These are phyloP conservation scores for Nestor notabilis DNA, from an alignment of 2,113 vertebrate genomes.

Conservation along the genomic window DNA sequence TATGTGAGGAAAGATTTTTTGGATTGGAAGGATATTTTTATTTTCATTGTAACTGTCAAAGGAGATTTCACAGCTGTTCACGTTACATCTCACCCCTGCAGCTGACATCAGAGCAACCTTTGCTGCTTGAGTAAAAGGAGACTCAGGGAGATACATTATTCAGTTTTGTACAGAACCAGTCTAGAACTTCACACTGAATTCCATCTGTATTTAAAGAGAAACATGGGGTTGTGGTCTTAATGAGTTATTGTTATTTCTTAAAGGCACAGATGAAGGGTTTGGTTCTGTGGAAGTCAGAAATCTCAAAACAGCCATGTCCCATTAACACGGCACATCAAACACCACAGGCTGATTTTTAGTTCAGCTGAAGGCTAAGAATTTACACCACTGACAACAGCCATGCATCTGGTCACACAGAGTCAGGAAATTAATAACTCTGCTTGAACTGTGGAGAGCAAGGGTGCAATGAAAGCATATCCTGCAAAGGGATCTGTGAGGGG, in stretches of 20 bases:
- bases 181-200: neutral
- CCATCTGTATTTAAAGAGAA: slow-evolving; percentile 18
- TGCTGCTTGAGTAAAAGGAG: neutral
- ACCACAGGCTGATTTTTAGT: neutral
- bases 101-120: slow-evolving; percentile 22
- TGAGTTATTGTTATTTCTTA: slow-evolving; percentile 23
- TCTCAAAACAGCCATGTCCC: neutral
- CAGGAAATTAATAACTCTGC: slow-evolving; percentile 50
- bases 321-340: slow-evolving; percentile 36
- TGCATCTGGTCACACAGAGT: neutral
- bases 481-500: neutral
- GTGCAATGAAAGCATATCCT: slow-evolving; percentile 50
- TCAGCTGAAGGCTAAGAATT: slow-evolving; percentile 18
- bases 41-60: slow-evolving; percentile 27
- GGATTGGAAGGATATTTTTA: slow-evolving; percentile 3
- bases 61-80: slow-evolving; percentile 21
- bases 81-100: neutral
- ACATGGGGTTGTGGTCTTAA: neutral
- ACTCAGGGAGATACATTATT: neutral
- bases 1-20: neutral
- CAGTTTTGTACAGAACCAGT: neutral
- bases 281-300: neutral
- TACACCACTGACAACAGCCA: slow-evolving; percentile 6
- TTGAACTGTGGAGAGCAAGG: neutral
- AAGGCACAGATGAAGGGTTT: neutral